Evolutionary conservation across 2,888 invertebrate species (phyloP).

Genomic region (Agrotis segetum): DNA sequence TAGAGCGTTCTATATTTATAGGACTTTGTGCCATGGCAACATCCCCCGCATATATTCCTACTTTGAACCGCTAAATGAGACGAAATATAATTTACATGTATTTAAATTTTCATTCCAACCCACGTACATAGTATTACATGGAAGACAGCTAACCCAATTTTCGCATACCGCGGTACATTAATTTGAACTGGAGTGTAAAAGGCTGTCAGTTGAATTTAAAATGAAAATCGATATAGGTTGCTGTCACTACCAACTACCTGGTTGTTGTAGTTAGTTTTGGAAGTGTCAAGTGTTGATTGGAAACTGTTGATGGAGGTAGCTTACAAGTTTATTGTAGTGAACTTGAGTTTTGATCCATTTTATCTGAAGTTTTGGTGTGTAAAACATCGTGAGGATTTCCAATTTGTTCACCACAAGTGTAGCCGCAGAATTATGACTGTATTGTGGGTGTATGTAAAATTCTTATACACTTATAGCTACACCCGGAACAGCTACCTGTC

Average conservation of each 20-base stretch:
- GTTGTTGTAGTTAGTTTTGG: not conserved
- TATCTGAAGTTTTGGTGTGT: too few species aligned
- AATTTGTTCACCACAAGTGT: too few species aligned
- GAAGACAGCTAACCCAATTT: slow-evolving; percentile 24
- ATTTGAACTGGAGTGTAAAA: slow-evolving; percentile 26
- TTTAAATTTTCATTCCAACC: slow-evolving; percentile 32
- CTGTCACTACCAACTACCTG: not conserved
- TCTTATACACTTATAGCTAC: too few species aligned
- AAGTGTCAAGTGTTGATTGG: slow-evolving; percentile 16
- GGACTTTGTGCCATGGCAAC: not conserved
- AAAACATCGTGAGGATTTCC: too few species aligned
- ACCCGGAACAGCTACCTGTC: too few species aligned
- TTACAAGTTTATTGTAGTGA: not conserved
- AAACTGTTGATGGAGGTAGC: slow-evolving; percentile 2
- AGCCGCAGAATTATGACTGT: too few species aligned
- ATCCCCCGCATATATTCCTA: not conserved
- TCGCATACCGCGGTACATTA: not conserved
- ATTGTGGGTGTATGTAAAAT: too few species aligned
- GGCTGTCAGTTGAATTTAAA: slow-evolving; percentile 23
- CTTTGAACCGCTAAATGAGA: slow-evolving; percentile 8
- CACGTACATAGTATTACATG: slow-evolving; percentile 2
- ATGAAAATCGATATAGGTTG: slow-evolving; percentile 11
- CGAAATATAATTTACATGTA: slow-evolving; percentile 41
- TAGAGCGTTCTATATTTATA: not conserved
- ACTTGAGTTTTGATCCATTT: not conserved